Evolutionary conservation across 2,113 vertebrate genomes (phyloP).

Genomic region (Petroica traversi): DNA sequence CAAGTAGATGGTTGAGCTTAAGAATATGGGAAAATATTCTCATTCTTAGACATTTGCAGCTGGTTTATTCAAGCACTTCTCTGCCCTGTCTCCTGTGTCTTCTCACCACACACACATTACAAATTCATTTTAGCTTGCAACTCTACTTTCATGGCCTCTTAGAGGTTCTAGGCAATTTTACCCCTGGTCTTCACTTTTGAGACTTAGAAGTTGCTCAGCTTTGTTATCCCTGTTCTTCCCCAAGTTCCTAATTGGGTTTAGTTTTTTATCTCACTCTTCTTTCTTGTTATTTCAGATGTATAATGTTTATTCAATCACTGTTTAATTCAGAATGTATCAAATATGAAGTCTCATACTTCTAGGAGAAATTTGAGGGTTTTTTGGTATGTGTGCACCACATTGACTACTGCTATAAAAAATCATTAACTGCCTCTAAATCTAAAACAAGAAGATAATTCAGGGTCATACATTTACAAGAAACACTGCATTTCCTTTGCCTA

Average conservation of each 20-base stretch:
- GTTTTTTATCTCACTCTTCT: neutral
- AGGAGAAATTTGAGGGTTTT: neutral
- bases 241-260: neutral
- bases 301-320: neutral
- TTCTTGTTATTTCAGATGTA: neutral
- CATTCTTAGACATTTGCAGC: neutral
- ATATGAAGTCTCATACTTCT: neutral
- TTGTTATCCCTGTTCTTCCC: neutral
- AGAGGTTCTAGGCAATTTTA: neutral
- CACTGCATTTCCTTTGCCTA: neutral
- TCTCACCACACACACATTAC: fast-evolving
- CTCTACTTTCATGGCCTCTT: neutral
- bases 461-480: neutral
- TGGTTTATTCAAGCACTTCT: neutral
- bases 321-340: neutral
- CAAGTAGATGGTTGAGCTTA: neutral
- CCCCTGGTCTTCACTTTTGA: neutral
- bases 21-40: neutral
- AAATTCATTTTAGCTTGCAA: neutral
- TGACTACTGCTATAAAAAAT: neutral
- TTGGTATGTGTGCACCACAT: neutral
- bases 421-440: neutral
- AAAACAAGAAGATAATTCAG: neutral
- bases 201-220: neutral
- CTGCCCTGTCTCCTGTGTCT: neutral